phyloP scores from a whole-genome alignment of 2,113 vertebrate genomes.

The Climacteris rufus region DNA sequence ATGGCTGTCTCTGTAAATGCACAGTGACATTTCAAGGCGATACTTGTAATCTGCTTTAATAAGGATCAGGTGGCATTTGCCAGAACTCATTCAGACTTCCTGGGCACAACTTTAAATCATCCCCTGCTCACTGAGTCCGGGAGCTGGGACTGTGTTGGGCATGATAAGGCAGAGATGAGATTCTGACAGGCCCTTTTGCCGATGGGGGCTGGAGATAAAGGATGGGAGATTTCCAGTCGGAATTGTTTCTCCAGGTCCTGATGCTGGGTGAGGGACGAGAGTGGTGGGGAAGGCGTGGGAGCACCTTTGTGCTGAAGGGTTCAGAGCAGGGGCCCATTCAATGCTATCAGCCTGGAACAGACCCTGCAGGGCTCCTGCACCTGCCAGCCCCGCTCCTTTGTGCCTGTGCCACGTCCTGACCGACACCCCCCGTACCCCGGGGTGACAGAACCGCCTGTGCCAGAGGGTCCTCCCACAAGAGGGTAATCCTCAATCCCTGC shows the following conservation, averaged over 20 bases:
- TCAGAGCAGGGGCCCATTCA: not conserved
- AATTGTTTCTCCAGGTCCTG: not conserved
- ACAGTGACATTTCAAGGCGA: not conserved
- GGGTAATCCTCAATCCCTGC: constrained; percentile 5
- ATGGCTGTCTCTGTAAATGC: not conserved
- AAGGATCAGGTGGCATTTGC: not conserved
- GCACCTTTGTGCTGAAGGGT: not conserved
- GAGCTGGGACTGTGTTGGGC: not conserved
- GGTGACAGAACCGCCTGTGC: not conserved
- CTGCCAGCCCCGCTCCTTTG: not conserved
- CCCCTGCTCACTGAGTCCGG: accelerated
- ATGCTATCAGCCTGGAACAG: not conserved
- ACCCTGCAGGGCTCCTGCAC: not conserved
- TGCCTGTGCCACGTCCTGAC: not conserved
- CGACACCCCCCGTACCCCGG: not conserved
- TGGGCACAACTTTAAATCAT: not conserved
- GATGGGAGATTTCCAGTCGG: not conserved
- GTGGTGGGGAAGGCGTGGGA: not conserved
- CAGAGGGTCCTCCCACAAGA: not conserved
- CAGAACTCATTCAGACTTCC: not conserved
- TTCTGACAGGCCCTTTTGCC: not conserved
- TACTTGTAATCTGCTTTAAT: not conserved
- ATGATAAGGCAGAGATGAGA: not conserved
- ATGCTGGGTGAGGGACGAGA: accelerated
- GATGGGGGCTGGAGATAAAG: not conserved